phyloP scores from a whole-genome alignment of 2,797 vertebrate genomes.

The Spea hammondii region DNA sequence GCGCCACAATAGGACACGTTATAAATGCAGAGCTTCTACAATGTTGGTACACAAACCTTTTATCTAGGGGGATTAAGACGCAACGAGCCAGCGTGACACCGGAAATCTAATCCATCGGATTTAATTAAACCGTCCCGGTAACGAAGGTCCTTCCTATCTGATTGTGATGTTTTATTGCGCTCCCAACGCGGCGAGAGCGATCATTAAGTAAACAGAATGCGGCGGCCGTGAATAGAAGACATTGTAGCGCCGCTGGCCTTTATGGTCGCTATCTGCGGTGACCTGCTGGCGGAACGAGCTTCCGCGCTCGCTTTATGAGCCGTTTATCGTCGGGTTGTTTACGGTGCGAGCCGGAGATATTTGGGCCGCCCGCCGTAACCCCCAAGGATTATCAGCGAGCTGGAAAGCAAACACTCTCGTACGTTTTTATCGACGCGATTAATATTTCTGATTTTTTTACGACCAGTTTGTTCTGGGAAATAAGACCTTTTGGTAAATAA shows the following conservation, averaged over 20 bases:
- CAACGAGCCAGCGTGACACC: not conserved
- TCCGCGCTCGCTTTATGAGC: not conserved
- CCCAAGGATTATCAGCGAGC: too few relatives aligned
- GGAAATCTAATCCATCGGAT: not conserved
- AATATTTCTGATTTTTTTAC: too few relatives aligned
- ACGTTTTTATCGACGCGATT: too few relatives aligned
- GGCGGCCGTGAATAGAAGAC: not conserved
- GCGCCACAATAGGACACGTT: not conserved
- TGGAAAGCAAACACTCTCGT: too few relatives aligned
- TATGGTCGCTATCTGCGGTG: not conserved
- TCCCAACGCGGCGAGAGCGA: not conserved
- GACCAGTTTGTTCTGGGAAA: too few relatives aligned
- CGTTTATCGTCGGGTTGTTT: slow-evolving; percentile 29
- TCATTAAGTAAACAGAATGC: slow-evolving; percentile 8
- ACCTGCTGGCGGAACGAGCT: not conserved
- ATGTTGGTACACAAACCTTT: not conserved
- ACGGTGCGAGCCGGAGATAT: not conserved
- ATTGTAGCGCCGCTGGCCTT: slow-evolving; percentile 2
- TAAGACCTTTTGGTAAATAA: too few relatives aligned
- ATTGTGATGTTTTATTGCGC: slow-evolving; percentile 22
- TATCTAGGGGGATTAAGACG: not conserved
- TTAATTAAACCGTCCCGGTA: slow-evolving; percentile 36
- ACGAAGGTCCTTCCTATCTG: not conserved
- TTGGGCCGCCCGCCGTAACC: too few relatives aligned
- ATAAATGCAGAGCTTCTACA: not conserved